These are phyloP conservation scores for Chlamydotis undulata DNA, from an alignment of 2,113 vertebrate species.

Conservation along the genomic window DNA sequence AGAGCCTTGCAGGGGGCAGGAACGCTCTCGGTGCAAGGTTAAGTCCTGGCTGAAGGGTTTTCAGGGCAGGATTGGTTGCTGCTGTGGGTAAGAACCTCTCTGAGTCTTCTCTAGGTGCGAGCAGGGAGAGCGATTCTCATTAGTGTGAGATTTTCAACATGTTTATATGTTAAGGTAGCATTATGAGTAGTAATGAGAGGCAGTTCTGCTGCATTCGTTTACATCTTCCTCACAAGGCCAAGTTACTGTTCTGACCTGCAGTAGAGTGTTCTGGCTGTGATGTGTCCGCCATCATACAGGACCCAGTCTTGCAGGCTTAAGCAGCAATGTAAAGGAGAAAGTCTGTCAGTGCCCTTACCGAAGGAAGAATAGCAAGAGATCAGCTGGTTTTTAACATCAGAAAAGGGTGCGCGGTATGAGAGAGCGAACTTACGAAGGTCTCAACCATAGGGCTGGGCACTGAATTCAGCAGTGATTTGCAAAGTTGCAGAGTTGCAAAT, in stretches of 20 bases:
- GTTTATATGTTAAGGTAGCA: accelerated
- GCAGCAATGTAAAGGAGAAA: background rate
- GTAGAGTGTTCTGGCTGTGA: accelerated
- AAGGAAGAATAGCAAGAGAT: background rate
- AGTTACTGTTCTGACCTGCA: background rate
- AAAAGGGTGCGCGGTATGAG: background rate
- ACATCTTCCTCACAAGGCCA: background rate
- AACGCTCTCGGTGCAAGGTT: background rate
- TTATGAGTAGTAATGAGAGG: accelerated
- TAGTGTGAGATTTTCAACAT: accelerated
- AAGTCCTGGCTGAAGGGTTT: too few species aligned
- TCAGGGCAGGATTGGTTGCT: background rate
- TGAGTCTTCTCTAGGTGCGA: background rate
- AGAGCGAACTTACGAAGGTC: accelerated
- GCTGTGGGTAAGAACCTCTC: background rate
- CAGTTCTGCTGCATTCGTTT: background rate
- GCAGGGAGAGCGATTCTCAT: accelerated
- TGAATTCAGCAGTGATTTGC: background rate
- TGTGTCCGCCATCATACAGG: accelerated
- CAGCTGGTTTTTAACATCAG: background rate
- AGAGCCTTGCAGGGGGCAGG: background rate
- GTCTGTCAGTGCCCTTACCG: background rate
- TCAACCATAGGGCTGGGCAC: accelerated
- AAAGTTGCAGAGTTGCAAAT: background rate
- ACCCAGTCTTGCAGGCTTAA: accelerated